Conservation (phyloP, 1,140 invertebrate species). For the Octopus bimaculoides region DNA sequence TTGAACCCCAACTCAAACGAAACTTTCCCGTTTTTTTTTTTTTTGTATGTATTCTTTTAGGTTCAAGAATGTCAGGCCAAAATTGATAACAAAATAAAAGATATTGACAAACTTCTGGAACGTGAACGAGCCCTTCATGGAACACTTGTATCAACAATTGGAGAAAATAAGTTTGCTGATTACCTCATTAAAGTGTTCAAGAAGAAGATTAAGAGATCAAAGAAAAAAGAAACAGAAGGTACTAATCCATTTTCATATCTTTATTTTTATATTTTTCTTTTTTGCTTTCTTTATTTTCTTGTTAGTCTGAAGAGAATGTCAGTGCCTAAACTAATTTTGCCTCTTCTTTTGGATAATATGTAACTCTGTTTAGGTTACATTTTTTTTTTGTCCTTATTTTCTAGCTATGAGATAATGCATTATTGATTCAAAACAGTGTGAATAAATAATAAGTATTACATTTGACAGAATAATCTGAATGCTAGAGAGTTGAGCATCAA, state of each 20-base stretch:
- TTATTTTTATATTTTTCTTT: neutral
- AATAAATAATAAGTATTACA: too few species aligned
- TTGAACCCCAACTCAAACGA: too few species aligned
- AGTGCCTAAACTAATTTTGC: too few species aligned
- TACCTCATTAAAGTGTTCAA: conserved; percentile 75
- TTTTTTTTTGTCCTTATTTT: too few species aligned
- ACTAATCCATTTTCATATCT: neutral
- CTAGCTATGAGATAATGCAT: too few species aligned
- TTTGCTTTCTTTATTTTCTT: too few species aligned
- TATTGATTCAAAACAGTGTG: too few species aligned
- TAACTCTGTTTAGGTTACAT: too few species aligned
- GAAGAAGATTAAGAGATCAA: conserved; percentile 65
- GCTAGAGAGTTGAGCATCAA: too few species aligned
- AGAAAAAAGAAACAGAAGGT: conserved; percentile 55
- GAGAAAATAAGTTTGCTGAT: conserved; percentile 70
- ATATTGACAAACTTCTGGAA: conserved; percentile 63
- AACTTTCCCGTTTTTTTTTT: neutral
- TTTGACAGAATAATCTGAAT: too few species aligned
- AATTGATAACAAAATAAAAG: conserved; percentile 62
- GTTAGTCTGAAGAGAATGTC: too few species aligned
- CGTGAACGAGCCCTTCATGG: conserved; percentile 62
- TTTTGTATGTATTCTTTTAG: conserved; percentile 28
- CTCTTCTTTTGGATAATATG: too few species aligned
- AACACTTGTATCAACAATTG: conserved; percentile 64
- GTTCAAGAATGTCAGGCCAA: conserved; percentile 60